Evolutionary conservation across 2,113 vertebrate genomes (phyloP).

Genomic region (Myiozetetes cayanensis): DNA sequence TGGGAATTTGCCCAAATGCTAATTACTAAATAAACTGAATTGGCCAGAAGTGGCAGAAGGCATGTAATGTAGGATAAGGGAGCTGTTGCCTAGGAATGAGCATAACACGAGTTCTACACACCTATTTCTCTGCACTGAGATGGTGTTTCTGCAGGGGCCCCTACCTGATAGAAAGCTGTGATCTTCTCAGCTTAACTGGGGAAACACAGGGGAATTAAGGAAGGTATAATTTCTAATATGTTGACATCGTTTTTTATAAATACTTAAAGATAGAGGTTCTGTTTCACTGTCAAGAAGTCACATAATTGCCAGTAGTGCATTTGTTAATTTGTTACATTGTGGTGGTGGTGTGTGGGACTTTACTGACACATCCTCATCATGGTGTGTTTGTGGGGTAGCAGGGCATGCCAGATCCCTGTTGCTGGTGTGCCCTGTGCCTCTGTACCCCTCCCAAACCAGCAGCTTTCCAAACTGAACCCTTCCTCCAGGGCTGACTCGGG

Average conservation of each 20-base stretch:
- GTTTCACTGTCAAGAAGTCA: background rate
- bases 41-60: background rate
- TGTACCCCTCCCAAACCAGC: background rate
- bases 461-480: background rate
- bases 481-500: background rate
- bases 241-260: background rate
- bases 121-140: background rate
- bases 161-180: background rate
- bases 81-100: background rate
- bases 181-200: background rate
- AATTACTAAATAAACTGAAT: background rate
- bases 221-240: background rate
- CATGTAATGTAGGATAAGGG: background rate
- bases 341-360: fast-evolving
- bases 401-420: background rate
- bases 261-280: background rate
- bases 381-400: fast-evolving
- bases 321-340: fast-evolving
- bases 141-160: background rate
- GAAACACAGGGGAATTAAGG: background rate
- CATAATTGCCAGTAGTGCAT: fast-evolving
- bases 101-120: fast-evolving
- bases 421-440: background rate
- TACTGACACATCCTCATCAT: background rate
- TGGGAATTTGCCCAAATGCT: background rate